These are phyloP conservation scores for Eulemur macaco DNA, from an alignment of 2,113 vertebrate species.

Conservation along the genomic window DNA sequence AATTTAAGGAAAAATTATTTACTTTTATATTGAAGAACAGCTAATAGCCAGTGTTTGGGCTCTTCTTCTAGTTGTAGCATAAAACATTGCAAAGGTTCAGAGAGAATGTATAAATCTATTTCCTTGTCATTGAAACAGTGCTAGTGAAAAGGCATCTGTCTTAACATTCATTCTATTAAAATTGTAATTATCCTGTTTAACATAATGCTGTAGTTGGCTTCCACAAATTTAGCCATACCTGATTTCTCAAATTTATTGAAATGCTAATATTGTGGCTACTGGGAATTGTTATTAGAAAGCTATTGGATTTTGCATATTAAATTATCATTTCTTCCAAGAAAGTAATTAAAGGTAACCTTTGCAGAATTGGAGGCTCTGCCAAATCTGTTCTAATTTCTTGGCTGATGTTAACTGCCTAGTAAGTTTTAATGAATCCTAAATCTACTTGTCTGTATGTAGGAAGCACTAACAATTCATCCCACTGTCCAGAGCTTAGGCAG, in stretches of 20 bases:
- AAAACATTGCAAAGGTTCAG: not conserved
- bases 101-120: not conserved
- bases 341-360: slow-evolving; percentile 72
- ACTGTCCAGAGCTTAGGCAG: not conserved
- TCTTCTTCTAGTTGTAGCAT: not conserved
- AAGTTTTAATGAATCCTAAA: slow-evolving; percentile 47
- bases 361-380: slow-evolving; percentile 29
- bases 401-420: slow-evolving; percentile 8
- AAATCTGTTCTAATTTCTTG: slow-evolving; percentile 56
- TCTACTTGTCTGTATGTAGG: not conserved
- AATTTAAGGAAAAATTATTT: not conserved
- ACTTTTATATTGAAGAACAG: not conserved
- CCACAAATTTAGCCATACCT: slow-evolving; percentile 38
- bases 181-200: slow-evolving; percentile 27
- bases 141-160: slow-evolving; percentile 27
- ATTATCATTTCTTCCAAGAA: slow-evolving; percentile 57
- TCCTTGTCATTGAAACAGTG: not conserved
- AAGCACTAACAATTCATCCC: not conserved
- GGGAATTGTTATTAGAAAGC: slow-evolving; percentile 57
- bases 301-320: slow-evolving; percentile 68
- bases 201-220: not conserved
- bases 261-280: slow-evolving; percentile 64
- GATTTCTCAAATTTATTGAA: slow-evolving; percentile 59
- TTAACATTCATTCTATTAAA: not conserved
- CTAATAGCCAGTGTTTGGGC: not conserved